Evolutionary conservation across 2,888 invertebrate species (phyloP).

Genomic region (Campoletis raptor): DNA sequence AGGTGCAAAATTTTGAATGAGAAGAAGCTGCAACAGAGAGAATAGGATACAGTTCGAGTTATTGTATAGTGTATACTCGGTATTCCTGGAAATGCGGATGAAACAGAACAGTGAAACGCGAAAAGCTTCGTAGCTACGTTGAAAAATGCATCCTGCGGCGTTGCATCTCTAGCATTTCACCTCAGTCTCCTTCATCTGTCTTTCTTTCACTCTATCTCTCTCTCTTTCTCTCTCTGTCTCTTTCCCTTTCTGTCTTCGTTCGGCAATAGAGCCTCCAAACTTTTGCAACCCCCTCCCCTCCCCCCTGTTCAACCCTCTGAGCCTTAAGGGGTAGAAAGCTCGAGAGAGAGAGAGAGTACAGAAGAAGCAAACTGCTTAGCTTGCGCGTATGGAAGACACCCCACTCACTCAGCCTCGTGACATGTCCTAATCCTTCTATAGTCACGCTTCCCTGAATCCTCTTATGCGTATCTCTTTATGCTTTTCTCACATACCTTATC

Average conservation of each 20-base stretch:
- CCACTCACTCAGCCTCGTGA: constrained; percentile 64
- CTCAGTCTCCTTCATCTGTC: constrained; percentile 39
- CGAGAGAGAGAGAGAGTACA: constrained; percentile 42
- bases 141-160: constrained; percentile 66
- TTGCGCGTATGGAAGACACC: constrained; percentile 58
- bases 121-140: constrained; percentile 60
- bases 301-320: constrained; percentile 6
- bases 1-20: constrained; percentile 17
- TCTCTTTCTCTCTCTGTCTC: neutral
- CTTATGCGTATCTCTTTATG: constrained; percentile 64
- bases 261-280: constrained; percentile 20
- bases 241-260: neutral
- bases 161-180: constrained; percentile 63
- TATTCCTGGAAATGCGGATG: constrained; percentile 49
- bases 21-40: constrained; percentile 29
- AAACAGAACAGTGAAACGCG: constrained; percentile 50
- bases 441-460: constrained; percentile 62
- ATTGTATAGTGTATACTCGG: constrained; percentile 26
- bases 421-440: constrained; percentile 65
- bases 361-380: constrained; percentile 62
- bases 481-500: constrained; percentile 52
- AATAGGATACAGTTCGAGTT: constrained; percentile 21
- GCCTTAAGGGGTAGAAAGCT: constrained; percentile 42
- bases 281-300: too few relatives aligned
- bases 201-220: neutral